These are phyloP conservation scores for Echeneis naucrates DNA, from an alignment of 2,797 vertebrate genomes.

Conservation along the genomic window DNA sequence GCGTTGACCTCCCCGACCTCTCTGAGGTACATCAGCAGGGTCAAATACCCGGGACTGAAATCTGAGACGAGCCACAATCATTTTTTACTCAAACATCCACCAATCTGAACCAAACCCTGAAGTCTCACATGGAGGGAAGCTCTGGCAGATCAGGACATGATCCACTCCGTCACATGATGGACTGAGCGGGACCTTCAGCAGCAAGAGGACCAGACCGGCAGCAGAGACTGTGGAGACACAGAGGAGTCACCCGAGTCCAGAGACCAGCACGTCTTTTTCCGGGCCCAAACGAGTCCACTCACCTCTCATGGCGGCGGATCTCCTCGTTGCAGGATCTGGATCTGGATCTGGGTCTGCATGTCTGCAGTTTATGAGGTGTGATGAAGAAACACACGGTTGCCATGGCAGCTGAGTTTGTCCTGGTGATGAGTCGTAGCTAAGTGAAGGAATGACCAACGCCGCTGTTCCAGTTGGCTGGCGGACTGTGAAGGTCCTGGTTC, in stretches of 20 bases:
- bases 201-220: constrained; percentile 36
- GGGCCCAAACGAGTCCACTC: constrained; percentile 32
- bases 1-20: constrained; percentile 74
- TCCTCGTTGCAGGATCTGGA: neutral
- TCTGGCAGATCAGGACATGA: constrained; percentile 59
- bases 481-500: constrained; percentile 29
- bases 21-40: constrained; percentile 58
- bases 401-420: constrained; percentile 55
- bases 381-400: constrained; percentile 64
- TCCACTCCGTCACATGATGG: constrained; percentile 30
- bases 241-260: neutral
- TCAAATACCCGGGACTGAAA: constrained; percentile 64
- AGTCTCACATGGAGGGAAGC: constrained; percentile 72
- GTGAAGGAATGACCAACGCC: constrained; percentile 4
- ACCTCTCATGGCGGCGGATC: constrained; percentile 71
- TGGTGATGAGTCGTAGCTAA: constrained; percentile 61
- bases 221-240: constrained; percentile 25
- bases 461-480: constrained; percentile 70
- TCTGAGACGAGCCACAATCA: constrained; percentile 37
- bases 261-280: neutral
- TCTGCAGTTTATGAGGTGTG: too few relatives aligned
- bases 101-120: too few relatives aligned
- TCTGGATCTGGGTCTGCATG: too few relatives aligned
- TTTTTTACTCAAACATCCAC: too few relatives aligned
- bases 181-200: constrained; percentile 43